Conservation (phyloP, 2,797 vertebrate species). For the Taenioides sp. region DNA sequence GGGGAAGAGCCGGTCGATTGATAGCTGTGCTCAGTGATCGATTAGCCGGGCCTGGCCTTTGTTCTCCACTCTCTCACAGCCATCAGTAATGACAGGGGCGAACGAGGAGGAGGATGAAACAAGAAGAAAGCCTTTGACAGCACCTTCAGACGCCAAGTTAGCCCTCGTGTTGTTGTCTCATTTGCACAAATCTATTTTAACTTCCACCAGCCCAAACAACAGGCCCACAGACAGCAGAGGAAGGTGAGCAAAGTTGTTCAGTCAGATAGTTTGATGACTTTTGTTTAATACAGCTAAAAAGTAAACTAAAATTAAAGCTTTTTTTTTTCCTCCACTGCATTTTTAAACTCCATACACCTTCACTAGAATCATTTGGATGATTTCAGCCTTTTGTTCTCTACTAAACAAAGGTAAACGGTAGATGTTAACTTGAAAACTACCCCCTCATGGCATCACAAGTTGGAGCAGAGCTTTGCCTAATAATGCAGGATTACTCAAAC, state of each 20-base stretch:
- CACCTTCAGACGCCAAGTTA: slow-evolving; percentile 66
- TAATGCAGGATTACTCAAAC: no score
- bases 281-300: background rate
- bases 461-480: no score
- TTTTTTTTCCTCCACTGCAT: no score
- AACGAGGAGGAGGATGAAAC: slow-evolving; percentile 60
- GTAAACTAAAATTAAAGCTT: no score
- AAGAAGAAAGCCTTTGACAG: slow-evolving; percentile 66
- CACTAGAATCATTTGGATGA: no score
- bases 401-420: no score
- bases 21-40: slow-evolving; percentile 63
- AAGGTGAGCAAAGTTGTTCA: slow-evolving; percentile 9
- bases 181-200: slow-evolving; percentile 58
- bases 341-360: no score
- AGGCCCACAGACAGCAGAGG: slow-evolving; percentile 15
- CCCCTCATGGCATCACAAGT: no score
- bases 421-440: no score
- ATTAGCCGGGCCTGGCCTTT: slow-evolving; percentile 65
- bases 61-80: slow-evolving; percentile 66
- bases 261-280: background rate
- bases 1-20: slow-evolving; percentile 68
- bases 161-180: slow-evolving; percentile 64
- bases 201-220: slow-evolving; percentile 37
- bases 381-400: no score
- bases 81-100: slow-evolving; percentile 65